A percentile compares a stretch with the other conserved stretches of the same genome.
These are phyloP conservation scores for Catalaphyllia jardinei DNA, from an alignment of 64 coral and sea anemone species.

Conservation along the genomic window DNA sequence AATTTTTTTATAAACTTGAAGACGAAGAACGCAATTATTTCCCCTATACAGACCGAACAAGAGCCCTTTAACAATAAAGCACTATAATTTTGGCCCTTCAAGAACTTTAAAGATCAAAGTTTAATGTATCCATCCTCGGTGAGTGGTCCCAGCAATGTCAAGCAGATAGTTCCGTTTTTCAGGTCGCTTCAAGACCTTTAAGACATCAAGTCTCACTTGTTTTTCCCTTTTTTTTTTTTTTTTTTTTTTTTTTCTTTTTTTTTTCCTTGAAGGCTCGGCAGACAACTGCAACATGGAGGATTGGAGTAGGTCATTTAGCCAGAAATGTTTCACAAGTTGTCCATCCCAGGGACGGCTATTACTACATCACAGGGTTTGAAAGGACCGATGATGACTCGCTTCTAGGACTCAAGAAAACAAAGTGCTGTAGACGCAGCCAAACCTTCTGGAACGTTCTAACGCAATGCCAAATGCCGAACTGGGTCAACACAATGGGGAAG, in stretches of 20 bases:
- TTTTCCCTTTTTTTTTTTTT: background rate
- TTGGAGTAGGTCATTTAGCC: background rate
- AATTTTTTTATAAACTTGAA: no score
- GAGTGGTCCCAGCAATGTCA: no score
- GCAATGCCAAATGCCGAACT: slow-evolving; percentile 25
- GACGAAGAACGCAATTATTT: no score
- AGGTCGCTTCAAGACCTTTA: no score
- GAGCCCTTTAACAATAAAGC: no score
- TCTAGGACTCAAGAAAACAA: background rate
- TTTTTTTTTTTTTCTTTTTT: no score
- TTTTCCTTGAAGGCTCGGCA: background rate
- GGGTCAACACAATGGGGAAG: background rate
- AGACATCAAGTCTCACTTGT: no score
- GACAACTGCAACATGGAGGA: background rate
- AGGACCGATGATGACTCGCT: background rate
- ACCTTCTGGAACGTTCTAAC: slow-evolving; percentile 19
- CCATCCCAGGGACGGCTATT: background rate
- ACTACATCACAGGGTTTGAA: slow-evolving; percentile 3
- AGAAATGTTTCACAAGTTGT: background rate
- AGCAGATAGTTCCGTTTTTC: no score
- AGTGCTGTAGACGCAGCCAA: slow-evolving; percentile 3
- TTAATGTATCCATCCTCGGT: no score
- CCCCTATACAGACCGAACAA: no score
- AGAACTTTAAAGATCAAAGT: no score
- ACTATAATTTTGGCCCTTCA: no score